Evolutionary conservation across 2,113 vertebrate species (phyloP).

Genomic region (Hystrix brachyura): DNA sequence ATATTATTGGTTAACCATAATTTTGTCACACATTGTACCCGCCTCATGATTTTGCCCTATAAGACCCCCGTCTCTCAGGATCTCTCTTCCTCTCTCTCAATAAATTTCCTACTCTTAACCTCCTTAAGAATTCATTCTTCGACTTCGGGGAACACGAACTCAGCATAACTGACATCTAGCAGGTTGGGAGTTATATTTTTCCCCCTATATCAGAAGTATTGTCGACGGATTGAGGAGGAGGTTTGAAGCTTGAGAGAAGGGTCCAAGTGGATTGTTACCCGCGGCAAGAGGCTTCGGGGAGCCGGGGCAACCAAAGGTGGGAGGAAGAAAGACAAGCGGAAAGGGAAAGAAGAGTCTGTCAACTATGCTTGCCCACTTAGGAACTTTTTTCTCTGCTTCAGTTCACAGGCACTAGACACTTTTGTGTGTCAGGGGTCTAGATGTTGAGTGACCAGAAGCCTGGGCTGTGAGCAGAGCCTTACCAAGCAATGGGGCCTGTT

Average conservation of each 20-base stretch:
- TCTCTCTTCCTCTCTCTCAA: too few relatives aligned
- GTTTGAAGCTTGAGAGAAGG: neutral
- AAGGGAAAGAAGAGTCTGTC: neutral
- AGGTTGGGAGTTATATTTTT: too few relatives aligned
- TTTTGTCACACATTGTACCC: too few relatives aligned
- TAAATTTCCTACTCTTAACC: too few relatives aligned
- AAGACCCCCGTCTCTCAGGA: too few relatives aligned
- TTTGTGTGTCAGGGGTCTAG: constrained; percentile 13
- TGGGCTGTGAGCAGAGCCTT: neutral
- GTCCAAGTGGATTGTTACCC: neutral
- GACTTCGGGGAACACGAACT: too few relatives aligned
- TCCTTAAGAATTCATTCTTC: too few relatives aligned
- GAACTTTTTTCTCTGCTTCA: constrained; percentile 14
- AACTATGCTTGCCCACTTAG: neutral
- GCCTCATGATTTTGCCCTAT: too few relatives aligned
- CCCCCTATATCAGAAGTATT: neutral
- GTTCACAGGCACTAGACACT: constrained; percentile 3
- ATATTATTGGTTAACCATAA: too few relatives aligned
- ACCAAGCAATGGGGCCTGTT: constrained; percentile 9
- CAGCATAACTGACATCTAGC: too few relatives aligned
- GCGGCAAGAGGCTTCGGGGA: neutral
- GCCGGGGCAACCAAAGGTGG: neutral
- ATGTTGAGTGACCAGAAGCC: neutral
- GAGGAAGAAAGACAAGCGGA: neutral
- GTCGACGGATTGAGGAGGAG: neutral